These are phyloP conservation scores for Heliconius eleuchia DNA, from an alignment of 1,140 invertebrate species.

Conservation along the genomic window DNA sequence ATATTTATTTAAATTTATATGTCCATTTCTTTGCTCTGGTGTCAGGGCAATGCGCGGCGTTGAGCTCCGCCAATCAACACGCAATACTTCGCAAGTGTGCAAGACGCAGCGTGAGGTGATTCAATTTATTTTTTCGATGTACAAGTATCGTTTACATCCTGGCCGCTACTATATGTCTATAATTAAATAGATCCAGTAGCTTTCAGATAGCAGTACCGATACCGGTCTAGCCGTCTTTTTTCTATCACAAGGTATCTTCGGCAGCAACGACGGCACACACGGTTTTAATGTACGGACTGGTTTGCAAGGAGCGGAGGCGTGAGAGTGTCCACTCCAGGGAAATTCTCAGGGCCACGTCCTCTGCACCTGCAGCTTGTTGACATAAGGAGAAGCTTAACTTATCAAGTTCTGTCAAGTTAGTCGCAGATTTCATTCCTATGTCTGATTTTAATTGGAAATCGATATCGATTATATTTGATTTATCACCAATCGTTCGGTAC, in stretches of 20 bases:
- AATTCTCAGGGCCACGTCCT: conserved; percentile 70
- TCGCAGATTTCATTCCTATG: conserved; percentile 21
- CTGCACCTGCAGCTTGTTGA: conserved; percentile 57
- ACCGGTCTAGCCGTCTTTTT: conserved; percentile 39
- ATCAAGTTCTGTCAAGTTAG: conserved; percentile 65
- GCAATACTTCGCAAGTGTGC: too few species aligned
- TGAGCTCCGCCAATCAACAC: too few species aligned
- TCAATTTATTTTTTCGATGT: too few species aligned
- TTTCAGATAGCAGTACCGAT: conserved; percentile 31
- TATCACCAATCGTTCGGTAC: not conserved
- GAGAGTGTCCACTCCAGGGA: conserved; percentile 67
- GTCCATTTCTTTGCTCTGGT: too few species aligned
- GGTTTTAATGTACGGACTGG: conserved; percentile 70
- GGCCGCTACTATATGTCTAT: conserved; percentile 18
- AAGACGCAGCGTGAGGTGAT: too few species aligned
- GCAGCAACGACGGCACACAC: conserved; percentile 67
- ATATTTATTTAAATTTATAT: too few species aligned
- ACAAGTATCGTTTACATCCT: conserved; percentile 2
- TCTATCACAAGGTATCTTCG: conserved; percentile 43
- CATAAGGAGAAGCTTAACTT: conserved; percentile 66
- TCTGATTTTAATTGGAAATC: conserved; percentile 34
- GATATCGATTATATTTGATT: conserved; percentile 6
- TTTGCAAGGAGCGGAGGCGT: conserved; percentile 69
- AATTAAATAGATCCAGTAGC: conserved; percentile 38
- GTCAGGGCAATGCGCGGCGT: too few species aligned